Evolutionary conservation across 2,113 vertebrate species (phyloP), one percentile per base, ranked within the genome.

Genomic region (Mandrillus leucophaeus): DNA sequence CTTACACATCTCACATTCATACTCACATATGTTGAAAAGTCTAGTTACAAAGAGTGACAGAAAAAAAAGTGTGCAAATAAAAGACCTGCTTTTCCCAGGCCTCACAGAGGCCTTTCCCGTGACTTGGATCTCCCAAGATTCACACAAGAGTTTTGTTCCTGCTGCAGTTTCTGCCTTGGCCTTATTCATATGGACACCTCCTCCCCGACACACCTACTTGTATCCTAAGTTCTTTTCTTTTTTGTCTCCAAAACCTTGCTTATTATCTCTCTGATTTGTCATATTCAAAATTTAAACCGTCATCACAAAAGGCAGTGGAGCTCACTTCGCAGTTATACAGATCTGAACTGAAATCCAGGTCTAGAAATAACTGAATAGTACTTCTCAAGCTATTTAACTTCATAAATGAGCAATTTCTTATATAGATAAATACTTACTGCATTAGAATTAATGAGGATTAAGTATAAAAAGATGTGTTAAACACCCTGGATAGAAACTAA

Each of bases 261-360:
- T 12, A 55, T 90, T 81, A 30, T 61, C 40, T 64, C 30, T 75
- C 18, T 93, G 55, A 81, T 45, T 84, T 50, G 12, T 25, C 66
- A 68, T 16, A 82, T 82, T 68, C 45, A 57, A 93, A 95, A 40
- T 83, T 64, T 75, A 92, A 93, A 88, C 18, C 43, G 14, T 79
- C 40, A 81, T 78, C 73, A 61, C 45, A 94, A 86, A 11, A 94
- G 3, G 25, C 8, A 50, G 12, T 1, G 55, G 14, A 38, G 2
- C 0, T 5, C 18, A 27, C 5, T 73, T 70, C 8, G 2, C 45
- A 91, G 12, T 61, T 78, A 48, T 25, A 22, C 1, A 92, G 48
- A 90, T n/a, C 45, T 16, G 30, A 6, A 82, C 25, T 50, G 32
- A 40, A 94, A 95, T 70, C 6, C 8, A 83, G 79, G 9, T 38